A percentile compares a stretch with the other conserved stretches of the same genome.
Evolutionary conservation across 2,888 invertebrate species (phyloP).

Genomic region (Diabrotica balteata): DNA sequence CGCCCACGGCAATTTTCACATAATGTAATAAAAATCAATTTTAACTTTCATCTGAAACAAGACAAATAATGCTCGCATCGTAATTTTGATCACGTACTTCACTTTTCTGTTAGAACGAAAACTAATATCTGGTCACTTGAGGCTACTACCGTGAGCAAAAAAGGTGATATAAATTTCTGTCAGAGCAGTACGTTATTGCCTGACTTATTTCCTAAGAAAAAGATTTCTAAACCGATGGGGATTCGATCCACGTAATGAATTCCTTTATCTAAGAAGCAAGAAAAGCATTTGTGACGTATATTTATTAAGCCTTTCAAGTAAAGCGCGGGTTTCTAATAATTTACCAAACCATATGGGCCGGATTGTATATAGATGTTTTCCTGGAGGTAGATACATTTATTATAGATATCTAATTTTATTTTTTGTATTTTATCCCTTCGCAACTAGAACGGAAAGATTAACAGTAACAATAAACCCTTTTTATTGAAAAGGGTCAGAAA

Average conservation of each 20-base stretch:
- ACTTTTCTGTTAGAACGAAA: constrained; percentile 26
- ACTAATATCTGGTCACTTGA: constrained; percentile 28
- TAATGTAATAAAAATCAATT: constrained; percentile 22
- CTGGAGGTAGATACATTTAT: constrained; percentile 20
- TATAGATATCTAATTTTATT: constrained; percentile 13
- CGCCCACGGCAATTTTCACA: constrained; percentile 16
- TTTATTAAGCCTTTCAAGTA: constrained; percentile 21
- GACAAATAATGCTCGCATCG: constrained; percentile 15
- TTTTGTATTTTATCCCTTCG: constrained; percentile 3
- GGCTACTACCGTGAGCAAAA: constrained; percentile 11
- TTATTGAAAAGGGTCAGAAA: too few relatives aligned
- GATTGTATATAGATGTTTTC: constrained; percentile 8
- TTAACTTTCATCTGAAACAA: constrained; percentile 10
- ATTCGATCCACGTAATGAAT: constrained; percentile 28
- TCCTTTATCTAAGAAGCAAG: constrained; percentile 24
- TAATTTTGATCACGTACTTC: constrained; percentile 16
- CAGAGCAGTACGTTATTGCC: constrained; percentile 18
- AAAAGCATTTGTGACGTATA: constrained; percentile 25
- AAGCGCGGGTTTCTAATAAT: constrained; percentile 17
- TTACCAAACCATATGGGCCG: constrained; percentile 17
- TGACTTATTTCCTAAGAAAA: constrained; percentile 11
- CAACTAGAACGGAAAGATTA: constrained; percentile 1
- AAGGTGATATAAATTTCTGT: constrained; percentile 22
- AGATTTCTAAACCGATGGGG: constrained; percentile 10
- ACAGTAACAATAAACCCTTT: not conserved